Percentiles rank a stretch among this genome's conserved stretches.
Conservation (phyloP, 2,888 invertebrate genomes). For the Aspidiotus destructor region DNA sequence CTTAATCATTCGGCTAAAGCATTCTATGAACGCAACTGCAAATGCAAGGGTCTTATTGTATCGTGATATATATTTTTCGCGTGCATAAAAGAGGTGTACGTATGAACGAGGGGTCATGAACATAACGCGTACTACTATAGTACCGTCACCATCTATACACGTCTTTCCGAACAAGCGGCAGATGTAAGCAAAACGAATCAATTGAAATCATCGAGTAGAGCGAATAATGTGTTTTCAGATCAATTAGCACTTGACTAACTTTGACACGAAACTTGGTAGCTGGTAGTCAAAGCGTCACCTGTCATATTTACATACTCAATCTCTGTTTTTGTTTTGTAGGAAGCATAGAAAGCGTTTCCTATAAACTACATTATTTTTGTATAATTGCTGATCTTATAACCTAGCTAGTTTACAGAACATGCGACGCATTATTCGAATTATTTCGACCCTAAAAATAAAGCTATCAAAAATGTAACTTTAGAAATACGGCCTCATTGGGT, state of each 20-base stretch:
- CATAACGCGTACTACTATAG: background rate
- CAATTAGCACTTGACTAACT: constrained; percentile 31
- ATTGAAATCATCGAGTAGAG: constrained; percentile 20
- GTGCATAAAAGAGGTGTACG: background rate
- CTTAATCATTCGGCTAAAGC: constrained; percentile 19
- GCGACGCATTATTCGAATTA: too few relatives aligned
- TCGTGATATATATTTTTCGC: background rate
- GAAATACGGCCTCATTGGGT: too few relatives aligned
- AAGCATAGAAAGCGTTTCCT: too few relatives aligned
- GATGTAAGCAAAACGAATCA: constrained; percentile 27
- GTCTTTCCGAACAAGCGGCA: constrained; percentile 16
- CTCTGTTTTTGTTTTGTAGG: background rate
- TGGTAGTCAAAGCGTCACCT: constrained; percentile 14
- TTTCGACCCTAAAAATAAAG: too few relatives aligned
- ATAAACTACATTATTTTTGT: too few relatives aligned
- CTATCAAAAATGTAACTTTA: too few relatives aligned
- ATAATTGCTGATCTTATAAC: too few relatives aligned
- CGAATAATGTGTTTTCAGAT: constrained; percentile 30
- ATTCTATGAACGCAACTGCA: background rate
- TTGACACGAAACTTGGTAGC: background rate
- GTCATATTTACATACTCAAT: constrained; percentile 16
- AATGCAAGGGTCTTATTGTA: constrained; percentile 17
- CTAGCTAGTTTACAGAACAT: too few relatives aligned
- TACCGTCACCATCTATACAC: background rate
- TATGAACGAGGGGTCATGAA: constrained; percentile 7